These are phyloP conservation scores for Emmelina monodactyla DNA, from an alignment of 2,888 invertebrate genomes.

Conservation along the genomic window DNA sequence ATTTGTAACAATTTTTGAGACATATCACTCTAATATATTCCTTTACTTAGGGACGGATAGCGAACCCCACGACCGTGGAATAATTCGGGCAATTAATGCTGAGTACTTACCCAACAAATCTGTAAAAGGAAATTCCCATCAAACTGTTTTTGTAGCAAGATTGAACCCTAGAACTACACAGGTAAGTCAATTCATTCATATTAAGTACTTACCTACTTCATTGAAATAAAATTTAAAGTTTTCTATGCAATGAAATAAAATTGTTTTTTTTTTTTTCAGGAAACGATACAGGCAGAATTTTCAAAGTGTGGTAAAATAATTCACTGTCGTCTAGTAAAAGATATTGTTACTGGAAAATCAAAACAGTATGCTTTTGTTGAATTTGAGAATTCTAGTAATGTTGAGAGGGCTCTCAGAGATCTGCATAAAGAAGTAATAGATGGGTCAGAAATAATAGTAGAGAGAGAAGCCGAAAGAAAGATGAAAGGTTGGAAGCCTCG, in stretches of 20 bases:
- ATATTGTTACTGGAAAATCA: constrained; percentile 84
- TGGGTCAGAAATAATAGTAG: constrained; percentile 72
- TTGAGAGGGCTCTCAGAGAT: constrained; percentile 68
- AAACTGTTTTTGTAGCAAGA: constrained; percentile 79
- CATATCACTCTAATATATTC: background rate
- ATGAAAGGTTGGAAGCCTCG: constrained; percentile 85
- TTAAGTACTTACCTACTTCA: background rate
- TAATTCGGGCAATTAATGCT: constrained; percentile 74
- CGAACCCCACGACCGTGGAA: constrained; percentile 81
- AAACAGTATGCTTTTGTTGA: constrained; percentile 89
- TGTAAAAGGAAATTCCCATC: constrained; percentile 72
- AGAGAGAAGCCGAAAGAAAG: constrained; percentile 76
- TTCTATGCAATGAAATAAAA: background rate
- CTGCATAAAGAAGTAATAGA: constrained; percentile 71
- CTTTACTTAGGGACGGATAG: constrained; percentile 72
- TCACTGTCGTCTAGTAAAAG: constrained; percentile 72
- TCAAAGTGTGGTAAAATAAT: constrained; percentile 72
- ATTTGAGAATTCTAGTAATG: constrained; percentile 69
- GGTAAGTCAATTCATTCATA: constrained; percentile 29
- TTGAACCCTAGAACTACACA: constrained; percentile 73
- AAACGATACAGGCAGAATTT: constrained; percentile 63
- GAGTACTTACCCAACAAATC: constrained; percentile 71
- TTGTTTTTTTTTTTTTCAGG: constrained; percentile 32
- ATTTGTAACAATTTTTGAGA: background rate
- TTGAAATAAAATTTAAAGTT: background rate